phyloP scores from a whole-genome alignment of 2,888 invertebrate species.

The Allolobophora icterica region DNA sequence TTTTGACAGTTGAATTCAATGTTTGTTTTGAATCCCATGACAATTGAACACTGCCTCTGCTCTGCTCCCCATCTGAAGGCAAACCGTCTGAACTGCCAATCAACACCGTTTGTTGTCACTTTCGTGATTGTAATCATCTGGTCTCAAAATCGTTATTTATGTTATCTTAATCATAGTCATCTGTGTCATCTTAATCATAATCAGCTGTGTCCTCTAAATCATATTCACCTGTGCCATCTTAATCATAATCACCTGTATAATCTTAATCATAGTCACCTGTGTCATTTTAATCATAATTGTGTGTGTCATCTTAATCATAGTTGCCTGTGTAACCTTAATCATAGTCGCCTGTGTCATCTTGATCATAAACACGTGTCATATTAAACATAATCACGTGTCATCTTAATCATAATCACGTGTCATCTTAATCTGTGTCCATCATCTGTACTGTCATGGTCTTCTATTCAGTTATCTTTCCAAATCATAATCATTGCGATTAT shows the following conservation, averaged over 20 bases:
- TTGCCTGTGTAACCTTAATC: not conserved
- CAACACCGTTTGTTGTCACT: slow-evolving; percentile 66
- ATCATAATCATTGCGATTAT: not conserved
- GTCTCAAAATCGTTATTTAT: slow-evolving; percentile 35
- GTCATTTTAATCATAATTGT: not conserved
- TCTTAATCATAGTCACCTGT: not conserved
- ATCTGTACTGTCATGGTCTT: not conserved
- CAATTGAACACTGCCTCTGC: not conserved
- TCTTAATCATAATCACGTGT: not conserved
- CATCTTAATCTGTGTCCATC: too few relatives aligned
- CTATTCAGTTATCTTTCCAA: not conserved
- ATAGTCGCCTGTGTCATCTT: not conserved
- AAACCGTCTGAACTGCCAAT: not conserved
- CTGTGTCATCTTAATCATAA: not conserved
- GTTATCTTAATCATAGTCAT: not conserved
- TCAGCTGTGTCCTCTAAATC: not conserved
- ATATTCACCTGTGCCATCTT: not conserved
- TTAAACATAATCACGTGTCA: not conserved
- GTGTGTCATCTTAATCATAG: not conserved
- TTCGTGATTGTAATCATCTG: slow-evolving; percentile 85
- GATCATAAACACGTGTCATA: too few relatives aligned
- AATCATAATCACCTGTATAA: too few relatives aligned
- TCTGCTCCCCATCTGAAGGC: not conserved
- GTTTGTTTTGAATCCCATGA: not conserved
- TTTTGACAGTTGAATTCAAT: not conserved